A percentile compares a stretch with the other conserved stretches of the same genome.
These are phyloP conservation scores for Zoanthus gigantus DNA, from an alignment of 92 coral and sea anemone genomes.

Conservation along the genomic window DNA sequence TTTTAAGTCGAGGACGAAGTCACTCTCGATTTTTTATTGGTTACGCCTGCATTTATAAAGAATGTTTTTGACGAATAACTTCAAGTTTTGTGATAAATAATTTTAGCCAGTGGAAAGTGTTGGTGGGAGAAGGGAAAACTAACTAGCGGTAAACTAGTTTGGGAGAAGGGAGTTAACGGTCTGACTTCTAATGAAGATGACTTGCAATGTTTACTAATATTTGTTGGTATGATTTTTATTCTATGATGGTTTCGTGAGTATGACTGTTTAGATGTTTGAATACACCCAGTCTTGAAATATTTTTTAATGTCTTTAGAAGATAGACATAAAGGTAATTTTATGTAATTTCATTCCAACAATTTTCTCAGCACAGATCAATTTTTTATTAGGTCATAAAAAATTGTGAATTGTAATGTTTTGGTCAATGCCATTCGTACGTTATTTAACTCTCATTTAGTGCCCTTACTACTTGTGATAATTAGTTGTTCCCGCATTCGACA, in stretches of 20 bases:
- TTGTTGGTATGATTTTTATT: background rate
- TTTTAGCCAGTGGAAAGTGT: too few species aligned
- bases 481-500: background rate
- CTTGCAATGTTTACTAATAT: background rate
- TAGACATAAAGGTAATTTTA: background rate
- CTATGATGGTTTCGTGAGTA: background rate
- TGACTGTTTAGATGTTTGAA: background rate
- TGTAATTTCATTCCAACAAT: background rate
- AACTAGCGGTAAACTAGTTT: too few species aligned
- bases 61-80: too few species aligned
- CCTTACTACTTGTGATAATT: background rate
- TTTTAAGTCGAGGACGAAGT: too few species aligned
- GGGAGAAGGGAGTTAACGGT: background rate
- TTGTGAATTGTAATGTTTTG: slow-evolving; percentile 18
- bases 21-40: too few species aligned
- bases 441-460: background rate
- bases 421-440: background rate
- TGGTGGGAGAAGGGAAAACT: too few species aligned
- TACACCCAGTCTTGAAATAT: slow-evolving; percentile 7
- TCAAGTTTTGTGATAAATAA: too few species aligned
- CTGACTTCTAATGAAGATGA: background rate
- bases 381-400: slow-evolving; percentile 9
- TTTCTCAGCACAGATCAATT: slow-evolving; percentile 1
- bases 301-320: background rate
- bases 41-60: too few species aligned